phyloP scores from a whole-genome alignment of 2,797 vertebrate genomes.

The Characodon lateralis region DNA sequence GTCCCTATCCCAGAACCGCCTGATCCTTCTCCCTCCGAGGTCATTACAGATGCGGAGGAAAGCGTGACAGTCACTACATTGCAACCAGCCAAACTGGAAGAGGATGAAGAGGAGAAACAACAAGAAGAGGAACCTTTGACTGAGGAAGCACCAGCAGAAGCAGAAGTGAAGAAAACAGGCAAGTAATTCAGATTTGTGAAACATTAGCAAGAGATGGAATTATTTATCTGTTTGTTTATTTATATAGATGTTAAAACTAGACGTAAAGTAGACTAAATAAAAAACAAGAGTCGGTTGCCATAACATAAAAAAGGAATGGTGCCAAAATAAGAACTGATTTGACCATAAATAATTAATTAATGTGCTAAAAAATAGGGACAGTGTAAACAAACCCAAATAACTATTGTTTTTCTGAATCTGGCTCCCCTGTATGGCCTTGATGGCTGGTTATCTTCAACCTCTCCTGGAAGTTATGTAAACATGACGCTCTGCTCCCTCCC shows the following conservation, averaged over 20 bases:
- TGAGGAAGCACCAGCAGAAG: conserved; percentile 33
- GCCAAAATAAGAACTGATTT: no score
- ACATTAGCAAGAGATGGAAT: background rate
- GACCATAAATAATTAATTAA: background rate
- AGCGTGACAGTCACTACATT: conserved; percentile 70
- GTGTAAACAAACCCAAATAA: background rate
- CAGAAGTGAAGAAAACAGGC: conserved; percentile 64
- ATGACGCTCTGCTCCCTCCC: no score
- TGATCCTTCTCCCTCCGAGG: conserved; percentile 14
- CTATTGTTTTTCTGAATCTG: no score
- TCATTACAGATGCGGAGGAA: conserved; percentile 63
- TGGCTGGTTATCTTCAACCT: no score
- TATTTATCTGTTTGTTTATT: background rate
- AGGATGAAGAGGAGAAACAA: conserved; percentile 29
- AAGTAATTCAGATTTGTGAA: conserved; percentile 14
- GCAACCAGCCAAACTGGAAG: conserved; percentile 85
- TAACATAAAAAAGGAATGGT: background rate
- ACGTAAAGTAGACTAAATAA: background rate
- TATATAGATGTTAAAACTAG: background rate
- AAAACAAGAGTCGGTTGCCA: background rate
- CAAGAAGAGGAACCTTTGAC: conserved; percentile 48
- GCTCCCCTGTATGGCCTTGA: no score
- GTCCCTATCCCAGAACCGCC: conserved; percentile 12
- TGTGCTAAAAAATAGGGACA: no score
- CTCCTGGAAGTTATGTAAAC: no score